Base-by-base conservation (phyloP, 1,140 invertebrate species). In the Drosophila rufa region DNA sequence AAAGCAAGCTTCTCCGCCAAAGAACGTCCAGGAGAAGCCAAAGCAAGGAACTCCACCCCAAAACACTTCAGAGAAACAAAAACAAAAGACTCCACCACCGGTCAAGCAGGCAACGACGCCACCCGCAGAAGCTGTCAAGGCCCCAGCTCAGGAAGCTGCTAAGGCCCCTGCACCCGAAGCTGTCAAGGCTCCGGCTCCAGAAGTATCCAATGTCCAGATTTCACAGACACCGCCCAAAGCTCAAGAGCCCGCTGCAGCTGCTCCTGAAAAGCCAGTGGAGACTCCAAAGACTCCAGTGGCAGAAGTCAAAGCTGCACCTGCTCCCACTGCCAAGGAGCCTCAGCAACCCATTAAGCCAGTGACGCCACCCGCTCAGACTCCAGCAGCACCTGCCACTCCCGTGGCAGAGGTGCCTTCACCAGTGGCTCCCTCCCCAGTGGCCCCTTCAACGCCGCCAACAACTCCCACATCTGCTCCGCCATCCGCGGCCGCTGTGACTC, bases 1-100 rank as follows among this genome's bases (percentile, higher is more conserved):
- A 0, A 79, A 73, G 42, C 77, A 58, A n/a, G 71, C 43, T 8
- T 47, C 51, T n/a, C 66, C 78, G 11, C 77, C 59, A 3, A 55
- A 80, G 42, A 45, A 45, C 15, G 22, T 17, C 3, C 27, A 38
- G 4, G 60, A 73, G 17, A 55, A 46, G 15, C 46, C 60, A 2
- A 65, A 73, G 0, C 57, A 51, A 30, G 36, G 46, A 14, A 14
- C 53, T 48, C 46, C 65, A 14, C 30, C 33, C 11, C 47, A 61
- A 19, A 43, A 38, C 46, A 8, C 45, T 12, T 8, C 56, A 1
- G 68, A 65, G 45, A 59, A 47, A 47, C 22, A 8, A 15, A 46
- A 67, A 12, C 61, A 77, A 59, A 45, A 55, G 48, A 56, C 62
- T 15, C 40, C 69, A 5, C 45, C 60, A 27, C 61, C 50, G 50